Percentiles rank a stretch among this genome's conserved stretches.
These are phyloP conservation scores for Rhinoptilus africanus DNA, from an alignment of 2,113 vertebrate species.

Conservation along the genomic window DNA sequence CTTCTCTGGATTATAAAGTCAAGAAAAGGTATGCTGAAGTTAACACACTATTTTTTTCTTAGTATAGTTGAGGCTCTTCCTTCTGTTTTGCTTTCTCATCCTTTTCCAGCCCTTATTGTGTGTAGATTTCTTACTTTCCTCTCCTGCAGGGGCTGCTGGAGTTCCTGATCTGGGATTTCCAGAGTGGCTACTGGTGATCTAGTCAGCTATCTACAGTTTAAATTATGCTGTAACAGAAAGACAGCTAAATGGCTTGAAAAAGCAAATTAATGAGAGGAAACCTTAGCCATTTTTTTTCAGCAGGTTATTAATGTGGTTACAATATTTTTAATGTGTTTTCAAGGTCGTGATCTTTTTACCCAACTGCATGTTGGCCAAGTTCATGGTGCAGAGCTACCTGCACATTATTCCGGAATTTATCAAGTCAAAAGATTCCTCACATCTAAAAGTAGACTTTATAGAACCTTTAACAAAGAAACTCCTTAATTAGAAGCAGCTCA, in stretches of 20 bases:
- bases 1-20: neutral
- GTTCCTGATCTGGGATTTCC: neutral
- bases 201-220: neutral
- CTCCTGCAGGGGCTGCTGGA: neutral
- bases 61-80: neutral
- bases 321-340: neutral
- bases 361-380: neutral
- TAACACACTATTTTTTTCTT: neutral
- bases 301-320: neutral
- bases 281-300: neutral
- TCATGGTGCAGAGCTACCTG: neutral
- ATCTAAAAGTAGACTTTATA: neutral
- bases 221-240: neutral
- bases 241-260: neutral
- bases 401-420: neutral
- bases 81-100: neutral
- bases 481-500: neutral
- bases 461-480: neutral
- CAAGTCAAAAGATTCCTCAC: neutral
- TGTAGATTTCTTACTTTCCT: neutral
- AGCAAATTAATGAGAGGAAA: neutral
- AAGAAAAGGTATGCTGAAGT: neutral
- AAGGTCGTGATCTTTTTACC: neutral
- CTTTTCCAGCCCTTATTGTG: neutral
- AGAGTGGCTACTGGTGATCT: neutral